Evolutionary conservation across 30 jellyfish, hydroid and myxozoan species (phyloP).

Genomic region (Mastigias papua): DNA sequence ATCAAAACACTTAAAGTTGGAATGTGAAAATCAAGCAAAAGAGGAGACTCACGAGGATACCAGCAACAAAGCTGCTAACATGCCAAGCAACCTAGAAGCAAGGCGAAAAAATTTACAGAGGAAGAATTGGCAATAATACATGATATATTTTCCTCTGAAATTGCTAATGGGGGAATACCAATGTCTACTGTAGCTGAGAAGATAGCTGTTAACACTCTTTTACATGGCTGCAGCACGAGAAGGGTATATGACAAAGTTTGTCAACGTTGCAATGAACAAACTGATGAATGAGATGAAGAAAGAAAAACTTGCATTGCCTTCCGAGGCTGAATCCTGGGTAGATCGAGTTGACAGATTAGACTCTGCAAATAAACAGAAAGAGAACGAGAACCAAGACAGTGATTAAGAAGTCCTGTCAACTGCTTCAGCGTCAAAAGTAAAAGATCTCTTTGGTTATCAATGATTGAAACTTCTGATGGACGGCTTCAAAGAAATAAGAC

Average conservation of each 20-base stretch:
- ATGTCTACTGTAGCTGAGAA: conserved; percentile 15
- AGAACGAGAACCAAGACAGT: conserved; percentile 22
- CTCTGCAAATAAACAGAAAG: not conserved
- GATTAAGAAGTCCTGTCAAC: conserved; percentile 23
- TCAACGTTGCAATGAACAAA: conserved; percentile 7
- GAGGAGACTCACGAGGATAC: conserved; percentile 1
- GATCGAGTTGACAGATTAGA: conserved; percentile 32
- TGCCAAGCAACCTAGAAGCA: not conserved
- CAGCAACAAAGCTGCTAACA: not conserved
- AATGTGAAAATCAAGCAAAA: conserved; percentile 5
- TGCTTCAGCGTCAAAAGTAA: conserved; percentile 13
- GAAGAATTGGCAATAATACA: conserved; percentile 23
- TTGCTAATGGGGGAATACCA: conserved; percentile 11
- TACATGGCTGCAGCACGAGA: conserved; percentile 6
- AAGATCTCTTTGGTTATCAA: conserved; percentile 33
- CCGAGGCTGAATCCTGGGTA: conserved; percentile 26
- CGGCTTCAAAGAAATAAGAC: conserved; percentile 16
- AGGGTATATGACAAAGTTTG: conserved; percentile 48
- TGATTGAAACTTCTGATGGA: conserved; percentile 34
- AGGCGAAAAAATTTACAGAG: conserved; percentile 21
- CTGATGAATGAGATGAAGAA: not conserved
- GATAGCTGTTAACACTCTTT: conserved; percentile 12
- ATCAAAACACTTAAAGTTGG: not conserved
- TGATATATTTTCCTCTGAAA: conserved; percentile 15
- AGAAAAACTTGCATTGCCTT: conserved; percentile 34